Percentiles rank a stretch among this genome's conserved stretches.
phyloP scores from a whole-genome alignment of 1,140 invertebrate species.

The Venturia canescens region DNA sequence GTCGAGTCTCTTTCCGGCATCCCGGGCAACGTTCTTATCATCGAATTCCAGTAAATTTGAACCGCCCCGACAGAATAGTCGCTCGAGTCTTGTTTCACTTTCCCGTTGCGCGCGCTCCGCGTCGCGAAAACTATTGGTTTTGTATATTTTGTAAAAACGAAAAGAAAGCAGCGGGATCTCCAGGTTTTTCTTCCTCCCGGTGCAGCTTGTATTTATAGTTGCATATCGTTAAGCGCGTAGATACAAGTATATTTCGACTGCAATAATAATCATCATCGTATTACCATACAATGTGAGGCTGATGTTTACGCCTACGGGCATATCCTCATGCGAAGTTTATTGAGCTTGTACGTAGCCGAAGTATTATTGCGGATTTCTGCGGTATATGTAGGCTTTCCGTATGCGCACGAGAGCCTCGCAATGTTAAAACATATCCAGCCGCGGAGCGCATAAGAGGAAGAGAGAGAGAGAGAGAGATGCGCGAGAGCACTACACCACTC shows the following conservation, averaged over 20 bases:
- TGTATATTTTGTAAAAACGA: too few species aligned
- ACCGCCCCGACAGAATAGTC: too few species aligned
- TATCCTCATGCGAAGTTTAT: constrained; percentile 32
- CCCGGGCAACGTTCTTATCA: too few species aligned
- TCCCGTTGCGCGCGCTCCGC: too few species aligned
- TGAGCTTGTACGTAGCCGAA: constrained; percentile 17
- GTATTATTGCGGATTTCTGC: constrained; percentile 31
- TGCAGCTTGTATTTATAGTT: neutral
- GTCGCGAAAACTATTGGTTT: too few species aligned
- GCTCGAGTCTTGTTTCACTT: too few species aligned
- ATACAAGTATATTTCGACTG: neutral
- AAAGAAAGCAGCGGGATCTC: neutral
- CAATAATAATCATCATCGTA: constrained; percentile 17
- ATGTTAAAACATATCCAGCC: neutral
- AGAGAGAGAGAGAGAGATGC: constrained; percentile 5
- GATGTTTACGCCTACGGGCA: constrained; percentile 28
- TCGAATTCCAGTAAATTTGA: too few species aligned
- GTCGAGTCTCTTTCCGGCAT: too few species aligned
- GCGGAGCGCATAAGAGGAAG: neutral
- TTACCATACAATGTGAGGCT: constrained; percentile 25
- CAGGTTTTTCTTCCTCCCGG: neutral
- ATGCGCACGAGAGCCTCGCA: neutral
- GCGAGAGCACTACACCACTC: neutral
- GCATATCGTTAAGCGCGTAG: neutral
- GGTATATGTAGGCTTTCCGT: neutral